Percentiles rank a stretch among this genome's conserved stretches.
Evolutionary conservation across 2,113 vertebrate genomes (phyloP).

Genomic region (Hemicordylus capensis): DNA sequence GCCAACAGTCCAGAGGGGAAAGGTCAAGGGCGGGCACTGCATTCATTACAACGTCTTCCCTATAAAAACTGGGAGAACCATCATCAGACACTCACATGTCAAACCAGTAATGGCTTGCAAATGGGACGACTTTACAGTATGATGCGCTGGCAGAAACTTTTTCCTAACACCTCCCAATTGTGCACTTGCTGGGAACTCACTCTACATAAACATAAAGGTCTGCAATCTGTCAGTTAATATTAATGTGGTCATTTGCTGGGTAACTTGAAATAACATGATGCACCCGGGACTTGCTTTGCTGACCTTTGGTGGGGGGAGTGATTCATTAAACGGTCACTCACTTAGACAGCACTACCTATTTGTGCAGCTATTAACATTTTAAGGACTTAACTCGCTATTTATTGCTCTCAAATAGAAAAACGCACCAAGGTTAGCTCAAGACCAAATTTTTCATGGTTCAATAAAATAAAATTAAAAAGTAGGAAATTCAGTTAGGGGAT

Average conservation of each 20-base stretch:
- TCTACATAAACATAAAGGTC: constrained; percentile 78
- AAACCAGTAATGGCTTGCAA: constrained; percentile 63
- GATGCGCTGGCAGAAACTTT: constrained; percentile 67
- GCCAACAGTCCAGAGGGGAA: constrained; percentile 21
- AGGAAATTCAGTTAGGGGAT: constrained; percentile 27
- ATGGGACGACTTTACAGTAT: constrained; percentile 49
- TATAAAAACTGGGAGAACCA: not conserved
- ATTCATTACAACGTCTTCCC: not conserved
- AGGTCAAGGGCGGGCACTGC: constrained; percentile 38
- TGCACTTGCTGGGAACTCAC: constrained; percentile 69
- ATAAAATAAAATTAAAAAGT: constrained; percentile 26
- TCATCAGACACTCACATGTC: constrained; percentile 35
- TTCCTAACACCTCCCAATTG: constrained; percentile 68
- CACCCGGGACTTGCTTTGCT: constrained; percentile 69
- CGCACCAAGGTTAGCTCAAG: constrained; percentile 54
- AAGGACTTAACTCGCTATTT: constrained; percentile 70
- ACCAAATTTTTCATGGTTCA: constrained; percentile 44
- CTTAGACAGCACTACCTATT: constrained; percentile 71
- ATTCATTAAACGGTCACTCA: constrained; percentile 77
- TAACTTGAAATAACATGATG: constrained; percentile 76
- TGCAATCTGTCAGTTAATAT: constrained; percentile 80
- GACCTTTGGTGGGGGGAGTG: constrained; percentile 69
- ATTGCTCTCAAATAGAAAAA: constrained; percentile 64
- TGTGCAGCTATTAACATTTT: constrained; percentile 74
- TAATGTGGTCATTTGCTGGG: constrained; percentile 73